Conservation (phyloP, 2,888 invertebrate genomes). For the Lasioglossum calceatum region DNA sequence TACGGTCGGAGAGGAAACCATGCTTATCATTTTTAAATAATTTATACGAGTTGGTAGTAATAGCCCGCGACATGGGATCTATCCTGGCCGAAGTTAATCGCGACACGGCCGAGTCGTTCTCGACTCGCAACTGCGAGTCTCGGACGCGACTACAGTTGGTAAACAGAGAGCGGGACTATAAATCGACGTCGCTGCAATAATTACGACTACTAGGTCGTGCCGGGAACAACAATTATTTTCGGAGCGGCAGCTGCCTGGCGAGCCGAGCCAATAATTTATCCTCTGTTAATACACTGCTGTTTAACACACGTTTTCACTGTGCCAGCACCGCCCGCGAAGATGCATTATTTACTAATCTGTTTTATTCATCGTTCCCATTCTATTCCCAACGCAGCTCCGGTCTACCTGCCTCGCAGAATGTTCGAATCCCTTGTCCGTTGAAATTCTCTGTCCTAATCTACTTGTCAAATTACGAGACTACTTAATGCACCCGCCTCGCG, state of each 20-base stretch:
- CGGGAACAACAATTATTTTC: slow-evolving; percentile 57
- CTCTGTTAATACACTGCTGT: slow-evolving; percentile 38
- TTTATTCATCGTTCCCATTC: not conserved
- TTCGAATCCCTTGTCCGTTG: not conserved
- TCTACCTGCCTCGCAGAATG: not conserved
- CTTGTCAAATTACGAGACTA: not conserved
- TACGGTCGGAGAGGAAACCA: slow-evolving; percentile 1
- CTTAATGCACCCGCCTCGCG: not conserved
- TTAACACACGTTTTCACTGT: slow-evolving; percentile 25
- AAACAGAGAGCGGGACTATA: slow-evolving; percentile 26
- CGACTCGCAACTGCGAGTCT: slow-evolving; percentile 3
- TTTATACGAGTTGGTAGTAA: slow-evolving; percentile 6
- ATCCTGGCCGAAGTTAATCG: not conserved
- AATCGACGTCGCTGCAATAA: slow-evolving; percentile 53
- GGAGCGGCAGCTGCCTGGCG: slow-evolving; percentile 35
- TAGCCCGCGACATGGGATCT: slow-evolving; percentile 10
- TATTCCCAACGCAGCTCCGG: not conserved
- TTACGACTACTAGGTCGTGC: slow-evolving; percentile 49
- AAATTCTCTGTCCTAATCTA: not conserved
- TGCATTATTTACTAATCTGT: not conserved
- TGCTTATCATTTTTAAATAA: slow-evolving; percentile 26
- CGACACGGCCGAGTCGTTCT: not conserved
- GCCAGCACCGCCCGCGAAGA: not conserved
- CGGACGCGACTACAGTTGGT: slow-evolving; percentile 14
- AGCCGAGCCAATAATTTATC: slow-evolving; percentile 43